Conservation (phyloP, 2,888 invertebrate genomes). For the Cinara cedri region DNA sequence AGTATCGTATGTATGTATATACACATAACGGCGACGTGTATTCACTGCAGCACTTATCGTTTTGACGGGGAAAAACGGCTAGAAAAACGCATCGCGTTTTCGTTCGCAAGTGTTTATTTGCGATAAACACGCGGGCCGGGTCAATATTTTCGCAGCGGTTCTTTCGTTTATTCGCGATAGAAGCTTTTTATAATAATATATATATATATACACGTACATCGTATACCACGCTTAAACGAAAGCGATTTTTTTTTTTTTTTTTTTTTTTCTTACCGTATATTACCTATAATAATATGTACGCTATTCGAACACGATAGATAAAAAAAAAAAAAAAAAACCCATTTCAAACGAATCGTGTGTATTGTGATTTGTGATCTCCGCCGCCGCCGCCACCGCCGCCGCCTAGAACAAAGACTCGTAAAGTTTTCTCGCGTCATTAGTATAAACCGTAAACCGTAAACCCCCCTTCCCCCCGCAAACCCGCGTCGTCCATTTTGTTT, state of each 20-base stretch:
- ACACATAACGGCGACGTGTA: neutral
- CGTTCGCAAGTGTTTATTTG: slow-evolving; percentile 14
- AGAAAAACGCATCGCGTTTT: neutral
- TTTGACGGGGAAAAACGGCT: neutral
- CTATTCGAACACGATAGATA: too few species aligned
- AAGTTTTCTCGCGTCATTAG: slow-evolving; percentile 12
- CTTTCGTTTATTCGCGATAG: neutral
- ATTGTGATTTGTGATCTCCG: neutral
- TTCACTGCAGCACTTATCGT: neutral
- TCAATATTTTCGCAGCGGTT: neutral
- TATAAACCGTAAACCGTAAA: neutral
- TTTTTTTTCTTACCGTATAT: neutral
- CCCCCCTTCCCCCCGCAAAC: too few species aligned
- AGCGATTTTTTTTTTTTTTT: neutral
- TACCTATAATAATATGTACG: too few species aligned
- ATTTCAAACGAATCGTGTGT: neutral
- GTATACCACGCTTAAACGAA: too few species aligned
- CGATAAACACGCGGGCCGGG: slow-evolving; percentile 1
- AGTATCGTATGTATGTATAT: too few species aligned
- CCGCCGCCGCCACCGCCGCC: neutral
- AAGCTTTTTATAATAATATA: neutral
- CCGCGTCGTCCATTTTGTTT: neutral
- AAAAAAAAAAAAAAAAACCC: neutral
- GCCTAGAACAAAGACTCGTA: neutral
- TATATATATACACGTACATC: too few species aligned